Evolutionary conservation across 2,113 vertebrate genomes (phyloP), one percentile per base, ranked within the genome.

Genomic region (Turnix velox): DNA sequence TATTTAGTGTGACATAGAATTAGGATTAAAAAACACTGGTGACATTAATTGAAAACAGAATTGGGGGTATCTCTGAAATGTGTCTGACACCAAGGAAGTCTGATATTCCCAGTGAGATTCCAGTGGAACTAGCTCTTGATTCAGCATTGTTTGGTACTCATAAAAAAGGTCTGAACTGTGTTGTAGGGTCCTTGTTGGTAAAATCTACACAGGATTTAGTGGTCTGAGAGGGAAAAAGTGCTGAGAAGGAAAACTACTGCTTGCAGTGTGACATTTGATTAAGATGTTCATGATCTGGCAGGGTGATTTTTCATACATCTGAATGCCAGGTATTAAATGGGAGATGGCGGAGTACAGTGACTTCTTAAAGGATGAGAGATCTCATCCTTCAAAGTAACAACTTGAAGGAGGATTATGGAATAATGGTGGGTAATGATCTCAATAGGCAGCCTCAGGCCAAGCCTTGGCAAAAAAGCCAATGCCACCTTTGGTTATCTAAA

Each of bases 141-240:
- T 54, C 12, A 74, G 23, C 22, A 31, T 42, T 90, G 14, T 55
- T 76, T 90, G n/a, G 9, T 39, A 25, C 58, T 73, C 88, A 45
- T 18, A 63, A 8, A 24, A 62, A 52, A 77, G 27, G 1, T 76
- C 31, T 79, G 40, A 68, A 40, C 11, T 63, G 3, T 33, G 18
- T 31, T 0, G 0, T 23, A 27, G 24, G 73, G 31, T 18, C 11
- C 24, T 48, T 39, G 27, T 22, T 66, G 37, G 12, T 57, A 79
- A 85, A 72, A 65, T 39, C 17, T 28, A 11, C 48, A 33, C 8
- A 68, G 18, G 37, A 40, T 61, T 63, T 51, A 79, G 55, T 78
- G 35, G 74, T 45, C 18, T 49, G 6, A 14, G 16, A 46, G 31
- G 22, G 16, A 79, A 83, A 88, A 90, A 66, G 51, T 13, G n/a